These are phyloP conservation scores for Styela clava DNA, from an alignment of 23 tunicate species.

Conservation along the genomic window DNA sequence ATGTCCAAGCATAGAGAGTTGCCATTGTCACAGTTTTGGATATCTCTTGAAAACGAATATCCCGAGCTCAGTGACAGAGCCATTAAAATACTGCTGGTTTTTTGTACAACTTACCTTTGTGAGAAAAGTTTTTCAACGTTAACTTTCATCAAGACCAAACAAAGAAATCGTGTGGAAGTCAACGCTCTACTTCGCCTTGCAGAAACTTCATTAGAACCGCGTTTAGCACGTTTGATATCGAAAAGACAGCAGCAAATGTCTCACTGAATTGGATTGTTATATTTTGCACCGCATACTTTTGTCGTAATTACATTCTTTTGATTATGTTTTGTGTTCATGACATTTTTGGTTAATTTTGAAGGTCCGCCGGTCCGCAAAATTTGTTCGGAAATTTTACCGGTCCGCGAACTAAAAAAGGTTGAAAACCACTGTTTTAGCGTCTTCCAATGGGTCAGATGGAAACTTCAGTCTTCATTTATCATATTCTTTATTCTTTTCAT, in stretches of 20 bases:
- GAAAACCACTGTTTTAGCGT: too few relatives aligned
- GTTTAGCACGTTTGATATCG: slow-evolving; percentile 36
- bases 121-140: slow-evolving; percentile 61
- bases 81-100: slow-evolving; percentile 50
- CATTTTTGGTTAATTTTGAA: too few relatives aligned
- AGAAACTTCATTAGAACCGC: slow-evolving; percentile 41
- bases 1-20: slow-evolving; percentile 57
- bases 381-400: too few relatives aligned
- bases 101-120: slow-evolving; percentile 49
- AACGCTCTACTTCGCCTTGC: slow-evolving; percentile 41
- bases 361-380: too few relatives aligned
- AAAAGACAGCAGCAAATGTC: slow-evolving; percentile 29
- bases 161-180: slow-evolving; percentile 44
- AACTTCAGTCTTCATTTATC: too few relatives aligned
- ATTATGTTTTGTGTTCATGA: too few relatives aligned
- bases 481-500: too few relatives aligned
- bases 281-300: too few relatives aligned
- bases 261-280: neutral
- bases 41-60: slow-evolving; percentile 63
- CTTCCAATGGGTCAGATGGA: too few relatives aligned
- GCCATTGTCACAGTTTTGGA: slow-evolving; percentile 59
- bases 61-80: slow-evolving; percentile 60
- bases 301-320: too few relatives aligned
- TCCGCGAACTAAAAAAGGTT: too few relatives aligned
- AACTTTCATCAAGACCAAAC: slow-evolving; percentile 55